These are phyloP conservation scores for Euplexia lucipara DNA, from an alignment of 2,888 invertebrate genomes.

Conservation along the genomic window DNA sequence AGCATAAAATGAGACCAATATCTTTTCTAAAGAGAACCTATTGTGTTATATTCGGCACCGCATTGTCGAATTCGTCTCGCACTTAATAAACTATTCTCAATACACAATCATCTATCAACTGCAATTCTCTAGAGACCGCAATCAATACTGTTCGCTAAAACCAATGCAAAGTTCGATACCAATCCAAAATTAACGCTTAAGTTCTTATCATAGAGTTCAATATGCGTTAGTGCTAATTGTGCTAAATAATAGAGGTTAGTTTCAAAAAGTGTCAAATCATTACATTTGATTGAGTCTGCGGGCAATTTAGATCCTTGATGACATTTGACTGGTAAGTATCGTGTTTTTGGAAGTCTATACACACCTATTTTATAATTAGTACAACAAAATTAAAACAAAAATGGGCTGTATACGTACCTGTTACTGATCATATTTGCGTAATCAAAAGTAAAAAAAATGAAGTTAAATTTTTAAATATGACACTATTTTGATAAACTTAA, in stretches of 20 bases:
- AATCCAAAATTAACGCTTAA: conserved; percentile 12
- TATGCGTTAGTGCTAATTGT: conserved; percentile 2
- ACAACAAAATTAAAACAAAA: too few relatives aligned
- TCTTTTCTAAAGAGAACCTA: conserved; percentile 43
- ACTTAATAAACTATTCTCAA: conserved; percentile 59
- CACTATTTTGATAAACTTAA: too few relatives aligned
- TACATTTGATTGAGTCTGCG: conserved; percentile 66
- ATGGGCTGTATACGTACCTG: too few relatives aligned
- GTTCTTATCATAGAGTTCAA: conserved; percentile 32
- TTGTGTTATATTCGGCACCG: conserved; percentile 55
- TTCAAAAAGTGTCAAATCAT: conserved; percentile 68
- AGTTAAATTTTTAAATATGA: too few relatives aligned
- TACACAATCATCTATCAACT: conserved; percentile 66
- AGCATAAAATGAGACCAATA: conserved; percentile 27
- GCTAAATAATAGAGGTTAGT: conserved; percentile 1
- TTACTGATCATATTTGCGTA: too few relatives aligned
- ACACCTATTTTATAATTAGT: too few relatives aligned
- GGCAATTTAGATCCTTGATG: conserved; percentile 44
- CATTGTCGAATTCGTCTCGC: conserved; percentile 54
- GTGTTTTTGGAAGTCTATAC: conserved; percentile 48
- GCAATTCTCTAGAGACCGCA: conserved; percentile 39
- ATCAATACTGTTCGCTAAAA: conserved; percentile 40
- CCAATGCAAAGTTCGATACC: background rate
- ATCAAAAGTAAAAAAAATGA: too few relatives aligned
- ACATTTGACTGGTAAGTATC: conserved; percentile 61